A percentile compares a stretch with the other conserved stretches of the same genome.
phyloP scores from a whole-genome alignment of 2,888 invertebrate genomes.

The Choreutis nemorana region DNA sequence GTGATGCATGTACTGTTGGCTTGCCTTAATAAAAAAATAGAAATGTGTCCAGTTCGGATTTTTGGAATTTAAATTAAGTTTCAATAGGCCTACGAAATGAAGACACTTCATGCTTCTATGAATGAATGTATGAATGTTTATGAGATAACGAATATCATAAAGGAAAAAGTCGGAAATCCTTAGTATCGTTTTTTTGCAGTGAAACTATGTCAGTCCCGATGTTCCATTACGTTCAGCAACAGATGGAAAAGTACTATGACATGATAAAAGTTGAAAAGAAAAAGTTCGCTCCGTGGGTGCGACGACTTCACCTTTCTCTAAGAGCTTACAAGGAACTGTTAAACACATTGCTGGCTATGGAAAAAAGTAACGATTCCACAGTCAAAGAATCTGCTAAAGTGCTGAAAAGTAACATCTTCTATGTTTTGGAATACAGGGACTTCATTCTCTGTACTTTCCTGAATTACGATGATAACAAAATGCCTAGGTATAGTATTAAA shows the following conservation, averaged over 20 bases:
- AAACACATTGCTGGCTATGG: slow-evolving; percentile 83
- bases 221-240: slow-evolving; percentile 94
- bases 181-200: no score
- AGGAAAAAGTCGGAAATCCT: no score
- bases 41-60: no score
- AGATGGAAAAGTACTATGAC: slow-evolving; percentile 86
- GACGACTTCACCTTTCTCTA: slow-evolving; percentile 85
- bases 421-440: slow-evolving; percentile 94
- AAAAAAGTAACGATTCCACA: slow-evolving; percentile 72
- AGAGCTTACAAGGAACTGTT: slow-evolving; percentile 85
- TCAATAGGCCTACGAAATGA: no score
- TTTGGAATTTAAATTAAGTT: no score
- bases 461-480: slow-evolving; percentile 84
- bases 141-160: no score
- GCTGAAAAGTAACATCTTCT: slow-evolving; percentile 91
- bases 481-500: slow-evolving; percentile 81
- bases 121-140: no score
- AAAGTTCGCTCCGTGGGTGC: slow-evolving; percentile 82
- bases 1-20: no score
- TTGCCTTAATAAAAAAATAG: no score
- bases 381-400: slow-evolving; percentile 84
- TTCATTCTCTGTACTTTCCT: slow-evolving; percentile 81
- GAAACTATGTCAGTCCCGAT: slow-evolving; percentile 92
- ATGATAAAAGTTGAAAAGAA: slow-evolving; percentile 89
- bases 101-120: no score